A percentile compares a stretch with the other conserved stretches of the same genome.
phyloP scores from a whole-genome alignment of 2,113 vertebrate genomes.

The Gymnocephalus cernua region DNA sequence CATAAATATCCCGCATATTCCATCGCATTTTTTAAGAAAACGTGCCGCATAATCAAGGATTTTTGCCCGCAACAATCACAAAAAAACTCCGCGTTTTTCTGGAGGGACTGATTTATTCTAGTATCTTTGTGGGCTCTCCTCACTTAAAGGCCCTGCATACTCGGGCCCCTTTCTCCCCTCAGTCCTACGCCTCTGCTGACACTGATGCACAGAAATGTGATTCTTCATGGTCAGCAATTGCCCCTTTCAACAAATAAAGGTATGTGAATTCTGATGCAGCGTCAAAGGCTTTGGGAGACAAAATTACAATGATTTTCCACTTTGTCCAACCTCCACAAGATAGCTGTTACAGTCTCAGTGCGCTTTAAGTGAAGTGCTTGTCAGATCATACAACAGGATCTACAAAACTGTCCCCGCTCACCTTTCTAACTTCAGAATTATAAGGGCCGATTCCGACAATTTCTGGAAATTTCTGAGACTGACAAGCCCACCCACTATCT shows the following conservation, averaged over 20 bases:
- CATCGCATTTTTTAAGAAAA: too few species aligned
- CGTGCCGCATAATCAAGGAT: too few species aligned
- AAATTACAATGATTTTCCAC: slow-evolving; percentile 19
- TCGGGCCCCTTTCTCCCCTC: too few species aligned
- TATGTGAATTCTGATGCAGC: not conserved
- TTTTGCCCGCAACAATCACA: too few species aligned
- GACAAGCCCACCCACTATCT: not conserved
- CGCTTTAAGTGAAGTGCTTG: slow-evolving; percentile 13
- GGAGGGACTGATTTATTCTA: too few species aligned
- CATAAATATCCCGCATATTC: too few species aligned
- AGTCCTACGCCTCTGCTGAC: too few species aligned
- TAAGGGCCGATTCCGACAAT: not conserved
- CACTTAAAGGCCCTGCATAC: too few species aligned
- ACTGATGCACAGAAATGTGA: slow-evolving; percentile 1
- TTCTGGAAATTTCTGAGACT: not conserved
- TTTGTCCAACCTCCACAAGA: slow-evolving; percentile 8
- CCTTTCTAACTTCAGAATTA: not conserved
- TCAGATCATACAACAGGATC: not conserved
- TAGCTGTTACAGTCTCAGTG: slow-evolving; percentile 17
- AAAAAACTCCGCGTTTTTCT: too few species aligned
- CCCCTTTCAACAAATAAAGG: not conserved
- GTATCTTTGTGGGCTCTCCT: too few species aligned
- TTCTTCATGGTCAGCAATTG: not conserved
- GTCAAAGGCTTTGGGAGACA: slow-evolving; percentile 2
- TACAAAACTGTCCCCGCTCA: not conserved